Evolutionary conservation across 2,888 invertebrate genomes (phyloP).

Genomic region (Entomobrya proxima): DNA sequence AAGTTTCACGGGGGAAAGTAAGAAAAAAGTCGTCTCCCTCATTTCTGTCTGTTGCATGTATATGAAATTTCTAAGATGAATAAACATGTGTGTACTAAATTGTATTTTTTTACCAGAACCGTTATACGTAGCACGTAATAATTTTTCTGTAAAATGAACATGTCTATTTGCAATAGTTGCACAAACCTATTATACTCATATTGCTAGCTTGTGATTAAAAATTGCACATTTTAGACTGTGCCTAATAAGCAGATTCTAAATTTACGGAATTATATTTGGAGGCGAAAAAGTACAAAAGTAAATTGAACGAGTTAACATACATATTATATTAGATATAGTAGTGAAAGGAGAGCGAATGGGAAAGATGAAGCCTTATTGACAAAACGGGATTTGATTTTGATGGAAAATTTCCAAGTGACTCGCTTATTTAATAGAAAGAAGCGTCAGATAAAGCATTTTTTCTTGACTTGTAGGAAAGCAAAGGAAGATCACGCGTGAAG

Average conservation of each 20-base stretch:
- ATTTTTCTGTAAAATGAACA: no score
- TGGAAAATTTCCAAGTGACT: constrained; percentile 66
- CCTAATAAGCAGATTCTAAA: no score
- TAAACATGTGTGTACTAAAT: no score
- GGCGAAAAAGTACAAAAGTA: not conserved
- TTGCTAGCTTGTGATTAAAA: no score
- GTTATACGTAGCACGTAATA: no score
- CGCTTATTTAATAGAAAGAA: constrained; percentile 52
- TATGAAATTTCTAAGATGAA: no score
- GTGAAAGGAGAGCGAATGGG: not conserved
- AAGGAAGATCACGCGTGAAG: constrained; percentile 1
- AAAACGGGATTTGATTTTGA: constrained; percentile 53
- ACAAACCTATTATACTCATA: no score
- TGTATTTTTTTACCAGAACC: no score
- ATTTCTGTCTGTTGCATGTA: no score
- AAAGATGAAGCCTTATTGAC: not conserved
- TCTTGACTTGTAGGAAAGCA: constrained; percentile 39
- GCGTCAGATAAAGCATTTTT: constrained; percentile 34
- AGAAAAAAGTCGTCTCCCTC: not conserved
- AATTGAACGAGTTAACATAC: not conserved
- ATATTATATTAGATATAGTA: not conserved
- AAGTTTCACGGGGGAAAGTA: not conserved
- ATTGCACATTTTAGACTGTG: no score
- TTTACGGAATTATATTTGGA: not conserved
- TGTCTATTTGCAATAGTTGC: no score